phyloP scores from a whole-genome alignment of 2,797 vertebrate species.

The Mus caroli region DNA sequence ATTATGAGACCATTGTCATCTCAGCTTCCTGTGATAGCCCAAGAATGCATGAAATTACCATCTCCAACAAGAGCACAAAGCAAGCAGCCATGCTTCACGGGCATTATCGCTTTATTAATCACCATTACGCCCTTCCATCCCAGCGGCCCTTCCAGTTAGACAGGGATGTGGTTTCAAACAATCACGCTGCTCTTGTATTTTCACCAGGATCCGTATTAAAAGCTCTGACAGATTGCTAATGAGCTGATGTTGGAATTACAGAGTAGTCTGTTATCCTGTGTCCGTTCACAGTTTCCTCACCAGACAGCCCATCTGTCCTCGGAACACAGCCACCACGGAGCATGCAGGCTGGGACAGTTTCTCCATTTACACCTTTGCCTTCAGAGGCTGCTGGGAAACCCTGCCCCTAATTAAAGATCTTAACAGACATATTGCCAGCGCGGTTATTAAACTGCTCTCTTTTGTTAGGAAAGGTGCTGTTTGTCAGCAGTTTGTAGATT shows the following conservation, averaged over 20 bases:
- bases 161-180: slow-evolving; percentile 69
- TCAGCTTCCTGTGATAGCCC: slow-evolving; percentile 47
- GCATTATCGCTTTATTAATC: slow-evolving; percentile 39
- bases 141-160: slow-evolving; percentile 80
- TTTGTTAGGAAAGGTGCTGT: slow-evolving; percentile 86
- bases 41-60: slow-evolving; percentile 39
- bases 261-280: slow-evolving; percentile 91
- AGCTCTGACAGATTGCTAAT: slow-evolving; percentile 94
- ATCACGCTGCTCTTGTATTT: slow-evolving; percentile 85
- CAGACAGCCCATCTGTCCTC: slow-evolving; percentile 91
- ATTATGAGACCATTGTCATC: slow-evolving; percentile 51
- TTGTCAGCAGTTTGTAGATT: slow-evolving; percentile 81
- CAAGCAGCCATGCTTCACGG: not conserved
- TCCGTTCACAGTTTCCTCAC: slow-evolving; percentile 93
- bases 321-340: slow-evolving; percentile 66
- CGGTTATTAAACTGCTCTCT: slow-evolving; percentile 86
- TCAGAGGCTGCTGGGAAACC: slow-evolving; percentile 88
- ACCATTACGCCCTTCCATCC: not conserved
- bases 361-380: slow-evolving; percentile 90
- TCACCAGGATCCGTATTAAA: slow-evolving; percentile 88
- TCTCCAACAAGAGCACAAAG: slow-evolving; percentile 34
- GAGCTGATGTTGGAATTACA: slow-evolving; percentile 91
- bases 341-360: slow-evolving; percentile 85
- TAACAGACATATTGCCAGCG: slow-evolving; percentile 92
- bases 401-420: slow-evolving; percentile 93